phyloP scores from a whole-genome alignment of 64 coral and sea anemone species.

The Dendronephthya gigantea region DNA sequence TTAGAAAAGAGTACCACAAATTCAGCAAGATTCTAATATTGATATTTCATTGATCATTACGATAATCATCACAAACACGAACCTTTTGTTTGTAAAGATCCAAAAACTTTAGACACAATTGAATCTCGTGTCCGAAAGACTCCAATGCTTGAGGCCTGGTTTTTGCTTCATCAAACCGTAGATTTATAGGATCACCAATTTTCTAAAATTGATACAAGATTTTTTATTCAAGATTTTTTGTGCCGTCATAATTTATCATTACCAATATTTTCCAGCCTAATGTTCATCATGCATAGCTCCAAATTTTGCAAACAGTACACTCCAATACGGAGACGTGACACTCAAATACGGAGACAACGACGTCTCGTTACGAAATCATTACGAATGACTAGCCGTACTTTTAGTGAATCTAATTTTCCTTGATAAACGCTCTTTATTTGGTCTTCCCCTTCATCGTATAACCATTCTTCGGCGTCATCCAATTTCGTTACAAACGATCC shows the following conservation, averaged over 20 bases:
- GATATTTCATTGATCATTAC: too few species aligned
- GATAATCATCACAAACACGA: too few species aligned
- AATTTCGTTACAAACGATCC: constrained; percentile 45
- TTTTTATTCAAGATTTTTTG: background rate
- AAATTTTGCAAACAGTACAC: too few species aligned
- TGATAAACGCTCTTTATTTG: constrained; percentile 66
- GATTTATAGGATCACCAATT: constrained; percentile 61
- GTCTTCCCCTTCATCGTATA: constrained; percentile 89
- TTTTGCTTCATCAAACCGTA: constrained; percentile 41
- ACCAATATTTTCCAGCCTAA: too few species aligned
- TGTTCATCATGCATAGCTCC: too few species aligned
- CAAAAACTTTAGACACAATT: constrained; percentile 64
- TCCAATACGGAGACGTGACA: background rate
- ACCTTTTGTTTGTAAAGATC: constrained; percentile 66
- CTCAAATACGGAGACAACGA: too few species aligned
- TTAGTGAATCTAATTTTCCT: constrained; percentile 57
- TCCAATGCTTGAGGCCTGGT: constrained; percentile 57
- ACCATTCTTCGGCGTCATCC: constrained; percentile 67
- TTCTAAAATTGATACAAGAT: constrained; percentile 36
- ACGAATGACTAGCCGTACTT: constrained; percentile 26
- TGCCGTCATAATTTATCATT: too few species aligned
- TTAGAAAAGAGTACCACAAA: background rate
- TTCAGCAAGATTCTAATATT: background rate
- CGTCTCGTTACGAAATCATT: too few species aligned
- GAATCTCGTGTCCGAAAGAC: constrained; percentile 58